phyloP scores from a whole-genome alignment of 2,888 invertebrate genomes.

The Athalia cordata region DNA sequence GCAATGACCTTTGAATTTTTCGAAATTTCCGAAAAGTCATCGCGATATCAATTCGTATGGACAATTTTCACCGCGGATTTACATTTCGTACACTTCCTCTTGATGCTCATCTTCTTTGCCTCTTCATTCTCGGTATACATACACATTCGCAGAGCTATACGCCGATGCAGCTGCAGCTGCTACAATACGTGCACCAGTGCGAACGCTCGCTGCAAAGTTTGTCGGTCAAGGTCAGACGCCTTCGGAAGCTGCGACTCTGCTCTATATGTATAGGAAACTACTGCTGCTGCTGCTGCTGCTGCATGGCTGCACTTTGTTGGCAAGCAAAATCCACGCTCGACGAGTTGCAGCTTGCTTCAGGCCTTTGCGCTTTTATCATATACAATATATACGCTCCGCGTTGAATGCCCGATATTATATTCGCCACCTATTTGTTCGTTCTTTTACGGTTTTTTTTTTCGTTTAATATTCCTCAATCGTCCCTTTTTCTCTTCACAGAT shows the following conservation, averaged over 20 bases:
- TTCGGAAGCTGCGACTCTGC: constrained; percentile 41
- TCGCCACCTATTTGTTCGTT: too few species aligned
- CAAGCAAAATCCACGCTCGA: not conserved
- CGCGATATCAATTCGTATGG: too few species aligned
- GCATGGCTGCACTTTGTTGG: not conserved
- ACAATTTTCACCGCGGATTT: too few species aligned
- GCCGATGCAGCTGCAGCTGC: not conserved
- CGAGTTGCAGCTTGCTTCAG: not conserved
- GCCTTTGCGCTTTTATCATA: too few species aligned
- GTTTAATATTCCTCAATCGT: too few species aligned
- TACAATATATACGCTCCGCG: too few species aligned
- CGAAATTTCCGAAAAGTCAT: too few species aligned
- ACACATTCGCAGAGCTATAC: not conserved
- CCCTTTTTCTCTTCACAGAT: too few species aligned
- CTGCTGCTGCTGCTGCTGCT: not conserved
- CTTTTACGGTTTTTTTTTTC: too few species aligned
- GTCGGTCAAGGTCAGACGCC: constrained; percentile 44
- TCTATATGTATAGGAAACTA: not conserved
- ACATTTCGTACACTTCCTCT: too few species aligned
- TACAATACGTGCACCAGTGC: not conserved
- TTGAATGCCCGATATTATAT: too few species aligned
- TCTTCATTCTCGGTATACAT: not conserved
- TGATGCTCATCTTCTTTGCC: not conserved
- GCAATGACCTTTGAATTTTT: too few species aligned
- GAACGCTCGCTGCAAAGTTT: constrained; percentile 33